Evolutionary conservation across 64 coral and sea anemone genomes (phyloP), one percentile per base, ranked within the genome.

Genomic region (Exaiptasia diaphana): DNA sequence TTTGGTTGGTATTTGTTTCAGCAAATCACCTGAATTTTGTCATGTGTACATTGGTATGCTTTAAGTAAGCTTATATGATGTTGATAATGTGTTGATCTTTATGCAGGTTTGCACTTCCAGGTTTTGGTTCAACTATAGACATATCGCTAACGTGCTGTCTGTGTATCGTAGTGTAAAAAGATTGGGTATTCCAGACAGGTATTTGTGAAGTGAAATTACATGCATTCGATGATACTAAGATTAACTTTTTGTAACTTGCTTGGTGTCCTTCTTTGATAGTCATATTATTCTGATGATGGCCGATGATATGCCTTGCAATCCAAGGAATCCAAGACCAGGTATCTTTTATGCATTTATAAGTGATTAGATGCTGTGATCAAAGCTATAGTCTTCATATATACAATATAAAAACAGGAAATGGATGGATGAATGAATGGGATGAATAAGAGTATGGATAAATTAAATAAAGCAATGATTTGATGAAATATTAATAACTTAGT

Each of bases 271-370:
- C n/a, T n/a, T n/a, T 82, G 49, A 10, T 25, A 99, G 94, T 82
- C 94, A 99, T 41, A 99, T 99, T 63, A 99, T 99, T 56, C 78
- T 99, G 29, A 99, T 99, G 94, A 83, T 88, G 14, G 94, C 94
- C 34, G 94, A 99, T 85, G 94, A 99, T 45, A 99, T 99, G 94
- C 89, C 94, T 55, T 99, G 94, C 41, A 99, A 99, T 89, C 89
- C 94, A 25, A 50, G 94, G 18, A 99, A 99, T 37, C 94, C 94
- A 60, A 84, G 90, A 67, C 94, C 94, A 81, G 93, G 93, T 97
- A 67, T 55, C 0, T 1, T 55, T n/a, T n/a, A n/a, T n/a, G n/a
- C n/a, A n/a, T n/a, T n/a, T n/a, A n/a, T n/a, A n/a, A n/a, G n/a
- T n/a, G n/a, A n/a, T n/a, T n/a, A n/a, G n/a, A n/a, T n/a, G n/a